Conservation (phyloP, 2,888 invertebrate species). For the Pheosia gnoma region DNA sequence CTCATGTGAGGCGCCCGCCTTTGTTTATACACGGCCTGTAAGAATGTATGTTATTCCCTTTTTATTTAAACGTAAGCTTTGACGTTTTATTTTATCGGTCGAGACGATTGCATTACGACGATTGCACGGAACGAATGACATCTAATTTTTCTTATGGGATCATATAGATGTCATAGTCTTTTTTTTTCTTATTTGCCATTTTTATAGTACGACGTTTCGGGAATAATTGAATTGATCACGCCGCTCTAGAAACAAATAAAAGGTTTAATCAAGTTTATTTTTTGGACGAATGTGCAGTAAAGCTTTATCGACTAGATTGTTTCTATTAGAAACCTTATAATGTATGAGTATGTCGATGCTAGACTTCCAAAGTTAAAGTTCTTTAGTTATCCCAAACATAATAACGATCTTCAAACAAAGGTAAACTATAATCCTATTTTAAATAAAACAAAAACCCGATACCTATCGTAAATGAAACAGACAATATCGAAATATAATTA, state of each 20-base stretch:
- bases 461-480: too few relatives aligned
- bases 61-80: constrained; percentile 44
- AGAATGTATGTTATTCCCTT: constrained; percentile 43
- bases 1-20: constrained; percentile 36
- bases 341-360: neutral
- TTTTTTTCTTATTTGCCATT: constrained; percentile 34
- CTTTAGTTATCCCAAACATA: too few relatives aligned
- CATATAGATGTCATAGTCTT: constrained; percentile 26
- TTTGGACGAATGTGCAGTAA: neutral
- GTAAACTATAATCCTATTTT: too few relatives aligned
- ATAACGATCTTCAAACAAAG: too few relatives aligned
- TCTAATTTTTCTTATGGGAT: constrained; percentile 43
- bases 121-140: constrained; percentile 37
- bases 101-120: constrained; percentile 39
- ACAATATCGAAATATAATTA: neutral
- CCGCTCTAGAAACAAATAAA: neutral
- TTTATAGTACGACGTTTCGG: constrained; percentile 17
- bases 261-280: neutral
- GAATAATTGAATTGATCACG: neutral
- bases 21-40: constrained; percentile 43
- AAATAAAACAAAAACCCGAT: too few relatives aligned
- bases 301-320: neutral
- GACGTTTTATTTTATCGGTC: constrained; percentile 42
- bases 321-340: neutral
- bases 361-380: too few relatives aligned